Base-by-base conservation (phyloP, 2,797 vertebrate species). In the Notolabrus celidotus region DNA sequence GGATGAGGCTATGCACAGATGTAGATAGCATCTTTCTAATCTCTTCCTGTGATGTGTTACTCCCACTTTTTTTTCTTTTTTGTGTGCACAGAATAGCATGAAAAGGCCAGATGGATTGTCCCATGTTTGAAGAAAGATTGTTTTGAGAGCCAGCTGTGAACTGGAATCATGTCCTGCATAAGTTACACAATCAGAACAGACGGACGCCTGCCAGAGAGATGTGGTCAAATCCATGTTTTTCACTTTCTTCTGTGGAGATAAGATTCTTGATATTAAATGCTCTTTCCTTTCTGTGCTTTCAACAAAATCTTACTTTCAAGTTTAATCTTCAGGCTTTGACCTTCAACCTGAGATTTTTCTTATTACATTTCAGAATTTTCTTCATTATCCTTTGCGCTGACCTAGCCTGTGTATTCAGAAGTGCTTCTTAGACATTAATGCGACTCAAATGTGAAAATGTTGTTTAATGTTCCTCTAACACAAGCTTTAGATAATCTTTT, bases 21-120 rank as follows among this genome's bases (percentile, higher is more conserved):
- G 78, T 71, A 84, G 85, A 86, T 80, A 75, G 70, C 81, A 78
- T 87, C 85, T 72, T 86, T 85, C 67, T 87, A 84, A 86, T 90
- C 83, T 86, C 61, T 39, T 57, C 54, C 20, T 75, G 59, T 71
- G 83, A 87, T 85, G 68, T 79, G 53, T 56, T 60, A 41, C 65
- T 39, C 57, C 50, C 39, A 34, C 38, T 53, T 43, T 70, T 47
- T 64, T 56, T 70, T 57, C 20, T 14, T 27, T 66, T 31, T 66
- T 36, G 10, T 72, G 79, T 74, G 59, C 45, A 80, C 33, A 80
- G 74, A 87, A 79, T 53, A 73, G 71, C 73, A 75, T 78, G 66
- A 82, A 77, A 80, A 84, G 71, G 45, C 67, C 16, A 67, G 74
- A 83, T 68, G 76, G 69, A 83, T 74, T 83, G 80, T 75, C 52